Base-by-base conservation (phyloP, 2,113 vertebrate species). In the Naja naja region DNA sequence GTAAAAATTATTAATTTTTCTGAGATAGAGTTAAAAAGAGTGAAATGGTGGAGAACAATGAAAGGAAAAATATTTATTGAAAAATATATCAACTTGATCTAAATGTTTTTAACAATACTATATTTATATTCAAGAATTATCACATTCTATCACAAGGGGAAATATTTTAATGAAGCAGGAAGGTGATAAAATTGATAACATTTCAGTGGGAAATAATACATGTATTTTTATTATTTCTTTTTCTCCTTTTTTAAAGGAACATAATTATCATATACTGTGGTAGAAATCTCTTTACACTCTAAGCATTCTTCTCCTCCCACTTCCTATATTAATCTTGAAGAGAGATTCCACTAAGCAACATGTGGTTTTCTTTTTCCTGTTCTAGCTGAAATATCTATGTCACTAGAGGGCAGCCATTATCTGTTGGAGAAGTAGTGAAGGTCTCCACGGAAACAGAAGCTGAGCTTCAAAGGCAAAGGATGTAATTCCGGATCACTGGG, bases 341-440 rank as follows among this genome's bases (percentile, higher is more conserved):
- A 30, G 43, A 88, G 58, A 69, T 55, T 14, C 64, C 34, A 53
- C 88, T 95, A 96, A 96, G 96, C 96, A 96, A 86, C 56, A 93
- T 85, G 92, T 92, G 74, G 34, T 43, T 81, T 43, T 81, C 74
- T 81, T 81, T 94, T 94, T 91, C 58, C 89, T 96, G 87, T 93
- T 88, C 94, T 96, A 94, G 92, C 93, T 95, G 91, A 91, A 96
- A 95, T 92, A n/a, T 97, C 95, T 97, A 43, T 95, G 97, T 97
- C 98, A 98, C 98, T 98, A 98, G 98, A 98, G 98, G 98, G 98
- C 98, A 98, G 97, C 96, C 97, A 97, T 97, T 95, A 95, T 97
- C 98, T 98, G 96, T 94, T 97, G 91, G 89, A 98, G 93, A 96
- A 90, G 89, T 92, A 96, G 85, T 95, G 91, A 34, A 93, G 86